These are phyloP conservation scores for Physella acuta DNA, from an alignment of 1,140 invertebrate species.

Conservation along the genomic window DNA sequence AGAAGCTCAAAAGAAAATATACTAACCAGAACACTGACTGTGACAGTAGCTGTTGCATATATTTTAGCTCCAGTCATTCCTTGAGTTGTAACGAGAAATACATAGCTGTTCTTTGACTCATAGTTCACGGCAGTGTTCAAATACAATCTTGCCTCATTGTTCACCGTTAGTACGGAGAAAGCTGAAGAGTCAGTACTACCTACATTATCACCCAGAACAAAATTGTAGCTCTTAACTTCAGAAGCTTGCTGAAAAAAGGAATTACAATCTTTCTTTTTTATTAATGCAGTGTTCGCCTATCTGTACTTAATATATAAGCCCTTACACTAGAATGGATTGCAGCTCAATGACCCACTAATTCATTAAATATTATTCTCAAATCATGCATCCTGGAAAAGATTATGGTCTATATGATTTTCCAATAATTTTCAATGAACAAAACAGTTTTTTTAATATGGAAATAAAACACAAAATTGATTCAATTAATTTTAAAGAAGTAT, in stretches of 20 bases:
- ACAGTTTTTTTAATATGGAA: neutral
- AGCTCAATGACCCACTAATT: no score
- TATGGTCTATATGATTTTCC: neutral
- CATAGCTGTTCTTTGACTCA: neutral
- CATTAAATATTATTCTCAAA: no score
- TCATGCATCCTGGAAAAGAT: no score
- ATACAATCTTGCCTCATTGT: neutral
- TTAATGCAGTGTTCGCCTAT: neutral
- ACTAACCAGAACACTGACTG: slow-evolving; percentile 16
- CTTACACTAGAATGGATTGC: no score
- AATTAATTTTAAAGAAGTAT: neutral
- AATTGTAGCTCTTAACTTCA: neutral
- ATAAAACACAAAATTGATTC: no score
- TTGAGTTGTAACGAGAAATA: slow-evolving; percentile 9
- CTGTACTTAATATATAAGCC: no score
- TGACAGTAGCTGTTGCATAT: slow-evolving; percentile 11
- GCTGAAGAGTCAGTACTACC: neutral
- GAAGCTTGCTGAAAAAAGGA: neutral
- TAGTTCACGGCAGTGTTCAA: slow-evolving; percentile 1
- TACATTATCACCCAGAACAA: neutral
- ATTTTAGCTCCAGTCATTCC: neutral
- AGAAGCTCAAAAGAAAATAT: neutral
- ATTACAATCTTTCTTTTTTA: neutral
- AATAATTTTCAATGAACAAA: neutral
- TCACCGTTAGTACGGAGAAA: neutral